These are phyloP conservation scores for Temnothorax longispinosus DNA, from an alignment of 1,140 invertebrate species.

Conservation along the genomic window DNA sequence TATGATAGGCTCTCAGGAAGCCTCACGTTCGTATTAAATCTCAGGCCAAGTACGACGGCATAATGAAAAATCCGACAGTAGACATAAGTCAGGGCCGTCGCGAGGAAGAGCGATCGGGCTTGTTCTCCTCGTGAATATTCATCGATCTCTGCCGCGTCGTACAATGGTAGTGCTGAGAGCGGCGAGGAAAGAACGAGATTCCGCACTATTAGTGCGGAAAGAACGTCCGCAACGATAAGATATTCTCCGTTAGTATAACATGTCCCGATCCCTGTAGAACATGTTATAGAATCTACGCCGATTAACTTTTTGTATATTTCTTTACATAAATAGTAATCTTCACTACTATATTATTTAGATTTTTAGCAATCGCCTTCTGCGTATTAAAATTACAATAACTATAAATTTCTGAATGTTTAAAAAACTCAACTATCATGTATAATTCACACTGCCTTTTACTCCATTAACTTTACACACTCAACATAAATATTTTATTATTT, in stretches of 20 bases:
- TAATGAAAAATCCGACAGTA: constrained; percentile 75
- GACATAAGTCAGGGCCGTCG: constrained; percentile 70
- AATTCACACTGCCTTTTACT: not conserved
- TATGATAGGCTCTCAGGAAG: constrained; percentile 65
- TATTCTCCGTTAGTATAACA: constrained; percentile 10
- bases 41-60: constrained; percentile 57
- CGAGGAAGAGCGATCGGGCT: constrained; percentile 69
- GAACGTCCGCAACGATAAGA: constrained; percentile 25
- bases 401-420: not conserved
- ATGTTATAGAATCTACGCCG: not conserved
- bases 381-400: not conserved
- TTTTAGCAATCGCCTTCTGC: not conserved
- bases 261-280: not conserved
- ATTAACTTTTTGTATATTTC: not conserved
- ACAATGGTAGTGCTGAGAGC: constrained; percentile 47
- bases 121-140: constrained; percentile 75
- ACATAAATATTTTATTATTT: not conserved
- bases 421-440: not conserved
- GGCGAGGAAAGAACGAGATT: constrained; percentile 21
- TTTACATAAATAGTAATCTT: not conserved
- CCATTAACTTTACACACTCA: not conserved
- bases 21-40: constrained; percentile 66
- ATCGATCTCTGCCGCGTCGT: constrained; percentile 58
- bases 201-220: constrained; percentile 51
- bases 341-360: not conserved